Evolutionary conservation across 2,888 invertebrate species (phyloP).

Genomic region (Drosophila leonis): DNA sequence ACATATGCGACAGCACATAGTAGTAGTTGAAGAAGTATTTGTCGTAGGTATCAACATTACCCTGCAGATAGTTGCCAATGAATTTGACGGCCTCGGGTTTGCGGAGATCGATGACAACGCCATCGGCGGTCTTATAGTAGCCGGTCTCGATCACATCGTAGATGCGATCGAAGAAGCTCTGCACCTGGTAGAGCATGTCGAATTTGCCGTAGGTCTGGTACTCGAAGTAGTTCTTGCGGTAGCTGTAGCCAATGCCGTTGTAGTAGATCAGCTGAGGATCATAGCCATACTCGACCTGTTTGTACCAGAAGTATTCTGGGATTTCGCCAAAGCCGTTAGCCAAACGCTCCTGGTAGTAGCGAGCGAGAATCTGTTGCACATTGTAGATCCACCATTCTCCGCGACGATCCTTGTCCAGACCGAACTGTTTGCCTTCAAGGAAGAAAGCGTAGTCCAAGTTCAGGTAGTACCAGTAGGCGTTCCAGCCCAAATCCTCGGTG

Average conservation of each 20-base stretch:
- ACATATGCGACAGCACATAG: slow-evolving; percentile 76
- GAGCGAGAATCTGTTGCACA: slow-evolving; percentile 89
- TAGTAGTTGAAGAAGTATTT: slow-evolving; percentile 80
- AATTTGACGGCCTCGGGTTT: slow-evolving; percentile 88
- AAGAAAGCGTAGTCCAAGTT: slow-evolving; percentile 89
- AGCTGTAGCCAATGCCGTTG: slow-evolving; percentile 88
- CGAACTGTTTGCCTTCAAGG: slow-evolving; percentile 87
- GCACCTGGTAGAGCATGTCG: slow-evolving; percentile 70
- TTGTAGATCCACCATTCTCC: slow-evolving; percentile 89
- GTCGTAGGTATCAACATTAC: slow-evolving; percentile 85
- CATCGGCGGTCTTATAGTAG: slow-evolving; percentile 85
- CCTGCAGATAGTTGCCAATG: slow-evolving; percentile 89
- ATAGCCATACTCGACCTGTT: slow-evolving; percentile 86
- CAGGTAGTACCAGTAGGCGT: slow-evolving; percentile 89
- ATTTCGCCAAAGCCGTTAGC: slow-evolving; percentile 88
- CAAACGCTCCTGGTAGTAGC: slow-evolving; percentile 90
- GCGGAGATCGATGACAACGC: slow-evolving; percentile 87
- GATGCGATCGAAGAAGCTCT: slow-evolving; percentile 85
- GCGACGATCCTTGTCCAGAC: slow-evolving; percentile 87
- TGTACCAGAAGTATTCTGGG: slow-evolving; percentile 87
- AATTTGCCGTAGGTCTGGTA: slow-evolving; percentile 76
- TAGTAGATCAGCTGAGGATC: slow-evolving; percentile 88
- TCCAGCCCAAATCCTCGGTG: slow-evolving; percentile 90
- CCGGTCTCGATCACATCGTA: slow-evolving; percentile 86
- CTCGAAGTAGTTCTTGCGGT: slow-evolving; percentile 86